Percentiles rank a stretch among this genome's conserved stretches.
Evolutionary conservation across 2,113 vertebrate species (phyloP).

Genomic region (Sturnira hondurensis): DNA sequence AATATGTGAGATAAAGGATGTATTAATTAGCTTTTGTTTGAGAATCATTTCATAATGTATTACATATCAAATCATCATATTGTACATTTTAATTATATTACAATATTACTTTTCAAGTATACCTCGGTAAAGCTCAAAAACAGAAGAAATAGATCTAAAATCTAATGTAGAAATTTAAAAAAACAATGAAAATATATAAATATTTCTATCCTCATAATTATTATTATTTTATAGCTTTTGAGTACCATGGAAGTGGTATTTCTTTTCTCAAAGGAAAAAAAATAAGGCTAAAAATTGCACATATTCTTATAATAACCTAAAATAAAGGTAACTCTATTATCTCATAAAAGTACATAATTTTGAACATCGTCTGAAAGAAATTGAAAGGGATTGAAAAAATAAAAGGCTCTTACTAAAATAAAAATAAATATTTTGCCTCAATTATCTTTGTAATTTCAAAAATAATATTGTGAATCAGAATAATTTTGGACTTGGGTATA

Average conservation of each 20-base stretch:
- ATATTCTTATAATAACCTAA: background rate
- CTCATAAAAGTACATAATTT: background rate
- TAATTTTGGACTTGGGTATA: background rate
- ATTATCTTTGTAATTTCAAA: constrained; percentile 5
- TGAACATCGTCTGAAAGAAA: background rate
- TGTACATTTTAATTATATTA: background rate
- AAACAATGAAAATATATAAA: background rate
- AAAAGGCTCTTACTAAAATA: background rate
- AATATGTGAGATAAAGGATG: background rate
- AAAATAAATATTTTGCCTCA: background rate
- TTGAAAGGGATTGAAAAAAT: background rate
- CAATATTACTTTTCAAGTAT: background rate
- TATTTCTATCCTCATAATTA: background rate
- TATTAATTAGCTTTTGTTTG: background rate
- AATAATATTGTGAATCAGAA: background rate
- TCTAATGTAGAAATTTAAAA: background rate
- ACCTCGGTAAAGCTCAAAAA: background rate
- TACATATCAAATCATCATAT: background rate
- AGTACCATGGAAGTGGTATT: background rate
- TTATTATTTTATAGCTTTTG: background rate
- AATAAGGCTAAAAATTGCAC: background rate
- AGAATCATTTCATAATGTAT: background rate
- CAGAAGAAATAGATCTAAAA: background rate
- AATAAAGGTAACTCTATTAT: background rate
- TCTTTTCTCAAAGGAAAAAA: background rate